Percentiles rank a stretch among this genome's conserved stretches.
phyloP scores from a whole-genome alignment of 2,797 vertebrate genomes.

The Argentina silus region DNA sequence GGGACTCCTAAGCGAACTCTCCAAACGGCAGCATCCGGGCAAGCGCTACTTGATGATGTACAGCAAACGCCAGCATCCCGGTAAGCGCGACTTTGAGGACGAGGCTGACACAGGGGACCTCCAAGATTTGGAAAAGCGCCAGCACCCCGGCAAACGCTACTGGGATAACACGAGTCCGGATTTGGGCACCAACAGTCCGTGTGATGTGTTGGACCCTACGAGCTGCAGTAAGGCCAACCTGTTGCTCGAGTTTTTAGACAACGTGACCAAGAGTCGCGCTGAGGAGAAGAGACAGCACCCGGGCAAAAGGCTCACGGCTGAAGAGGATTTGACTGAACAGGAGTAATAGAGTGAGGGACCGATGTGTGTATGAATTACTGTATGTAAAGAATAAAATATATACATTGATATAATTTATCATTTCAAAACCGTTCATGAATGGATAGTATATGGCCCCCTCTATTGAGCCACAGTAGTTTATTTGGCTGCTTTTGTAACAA shows the following conservation, averaged over 20 bases:
- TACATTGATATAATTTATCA: slow-evolving; percentile 57
- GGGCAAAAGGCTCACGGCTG: slow-evolving; percentile 80
- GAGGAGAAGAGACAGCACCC: slow-evolving; percentile 91
- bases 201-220: slow-evolving; percentile 73
- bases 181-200: slow-evolving; percentile 72
- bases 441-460: slow-evolving; percentile 41
- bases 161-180: slow-evolving; percentile 74
- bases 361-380: slow-evolving; percentile 35
- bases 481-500: slow-evolving; percentile 13
- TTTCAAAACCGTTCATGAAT: slow-evolving; percentile 50
- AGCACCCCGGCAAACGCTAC: slow-evolving; percentile 86
- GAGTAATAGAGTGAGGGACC: slow-evolving; percentile 63
- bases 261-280: slow-evolving; percentile 72
- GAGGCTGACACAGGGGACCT: slow-evolving; percentile 64
- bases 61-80: slow-evolving; percentile 81
- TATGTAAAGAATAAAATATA: slow-evolving; percentile 57
- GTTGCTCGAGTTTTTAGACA: slow-evolving; percentile 83
- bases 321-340: slow-evolving; percentile 70
- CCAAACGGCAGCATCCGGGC: slow-evolving; percentile 86
- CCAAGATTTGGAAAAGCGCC: slow-evolving; percentile 79
- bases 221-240: slow-evolving; percentile 80
- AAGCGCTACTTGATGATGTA: slow-evolving; percentile 76
- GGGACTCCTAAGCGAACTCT: slow-evolving; percentile 70
- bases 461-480: slow-evolving; percentile 47
- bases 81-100: slow-evolving; percentile 71